Evolutionary conservation across 2,797 vertebrate genomes (phyloP), one percentile per base, ranked within the genome.

Genomic region (Clarias platycephalus): DNA sequence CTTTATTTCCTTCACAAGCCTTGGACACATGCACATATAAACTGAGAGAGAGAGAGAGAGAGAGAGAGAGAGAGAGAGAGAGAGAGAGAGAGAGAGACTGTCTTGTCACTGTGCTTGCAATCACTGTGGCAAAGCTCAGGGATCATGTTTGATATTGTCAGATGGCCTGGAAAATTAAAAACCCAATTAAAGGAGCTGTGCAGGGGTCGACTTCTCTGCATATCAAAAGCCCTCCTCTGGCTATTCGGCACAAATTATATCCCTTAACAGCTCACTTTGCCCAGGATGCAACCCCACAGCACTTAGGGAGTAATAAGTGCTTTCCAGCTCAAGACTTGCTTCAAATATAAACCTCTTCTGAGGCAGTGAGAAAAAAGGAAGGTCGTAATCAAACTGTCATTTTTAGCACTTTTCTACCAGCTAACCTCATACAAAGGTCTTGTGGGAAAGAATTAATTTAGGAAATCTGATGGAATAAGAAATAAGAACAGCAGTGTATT

Each of bases 111-210:
- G 95, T 93, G 95, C 93, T 94, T 95, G 95, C 96, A 97, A 96
- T 97, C 96, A 96, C 95, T 91, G 94, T 96, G 96, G 95, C 95
- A 96, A 96, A 97, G 96, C 96, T 96, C 94, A 94, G 95, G 96
- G 97, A 97, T 98, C 97, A 97, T 98, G 97, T 97, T 98, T 99
- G 97, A 98, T 98, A 97, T 97, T 97, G 97, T 99, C 97, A 98
- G 97, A 98, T 98, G 97, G 97, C 95, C 96, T 97, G 97, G 97
- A 98, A 99, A 99, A 99, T 99, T 97, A 98, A 99, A 99, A 99
- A 97, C 96, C 97, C 97, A 99, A 99, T 99, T 99, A 99, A 98
- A 97, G 97, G 95, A 97, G 97, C 96, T 95, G 96, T 95, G 96
- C 95, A 94, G 95, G 96, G 97, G 97, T 99, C 97, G 97, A 96